Evolutionary conservation across 2,797 vertebrate species (phyloP).

Genomic region (Benthosema pterotum): DNA sequence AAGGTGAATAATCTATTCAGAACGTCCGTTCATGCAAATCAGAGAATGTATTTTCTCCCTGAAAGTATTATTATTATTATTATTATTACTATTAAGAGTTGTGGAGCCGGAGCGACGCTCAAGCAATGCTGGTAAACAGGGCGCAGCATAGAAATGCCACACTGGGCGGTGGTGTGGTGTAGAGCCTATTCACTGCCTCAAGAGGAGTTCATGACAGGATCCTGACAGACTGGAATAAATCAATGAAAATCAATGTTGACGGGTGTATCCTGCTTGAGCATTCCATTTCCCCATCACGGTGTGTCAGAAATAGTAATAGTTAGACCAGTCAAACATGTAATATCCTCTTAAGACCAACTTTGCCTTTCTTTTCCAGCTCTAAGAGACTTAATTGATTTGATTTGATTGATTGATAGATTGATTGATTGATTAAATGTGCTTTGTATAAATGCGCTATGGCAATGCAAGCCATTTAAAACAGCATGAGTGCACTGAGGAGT

Average conservation of each 20-base stretch:
- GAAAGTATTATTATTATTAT: too few relatives aligned
- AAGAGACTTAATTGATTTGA: slow-evolving; percentile 22
- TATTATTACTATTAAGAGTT: slow-evolving; percentile 15
- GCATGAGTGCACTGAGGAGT: not conserved
- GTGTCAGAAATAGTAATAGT: slow-evolving; percentile 33
- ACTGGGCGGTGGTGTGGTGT: too few relatives aligned
- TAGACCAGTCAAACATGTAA: slow-evolving; percentile 50
- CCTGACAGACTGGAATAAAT: slow-evolving; percentile 1
- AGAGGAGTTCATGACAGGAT: slow-evolving; percentile 2
- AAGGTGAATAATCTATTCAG: slow-evolving; percentile 52
- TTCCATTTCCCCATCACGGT: slow-evolving; percentile 8
- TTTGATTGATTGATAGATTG: too few relatives aligned
- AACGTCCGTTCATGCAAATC: slow-evolving; percentile 41
- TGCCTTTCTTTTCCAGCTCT: slow-evolving; percentile 35
- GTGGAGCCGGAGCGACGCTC: not conserved
- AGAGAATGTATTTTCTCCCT: slow-evolving; percentile 20
- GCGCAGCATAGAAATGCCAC: not conserved
- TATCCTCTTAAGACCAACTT: slow-evolving; percentile 32
- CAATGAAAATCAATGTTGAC: slow-evolving; percentile 6
- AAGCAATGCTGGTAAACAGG: not conserved
- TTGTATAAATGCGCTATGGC: too few relatives aligned
- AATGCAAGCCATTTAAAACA: not conserved
- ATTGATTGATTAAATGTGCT: too few relatives aligned
- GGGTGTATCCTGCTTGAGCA: slow-evolving; percentile 3
- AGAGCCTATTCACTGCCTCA: too few relatives aligned